phyloP scores from a whole-genome alignment of 2,113 vertebrate genomes.

The Osmerus mordax region DNA sequence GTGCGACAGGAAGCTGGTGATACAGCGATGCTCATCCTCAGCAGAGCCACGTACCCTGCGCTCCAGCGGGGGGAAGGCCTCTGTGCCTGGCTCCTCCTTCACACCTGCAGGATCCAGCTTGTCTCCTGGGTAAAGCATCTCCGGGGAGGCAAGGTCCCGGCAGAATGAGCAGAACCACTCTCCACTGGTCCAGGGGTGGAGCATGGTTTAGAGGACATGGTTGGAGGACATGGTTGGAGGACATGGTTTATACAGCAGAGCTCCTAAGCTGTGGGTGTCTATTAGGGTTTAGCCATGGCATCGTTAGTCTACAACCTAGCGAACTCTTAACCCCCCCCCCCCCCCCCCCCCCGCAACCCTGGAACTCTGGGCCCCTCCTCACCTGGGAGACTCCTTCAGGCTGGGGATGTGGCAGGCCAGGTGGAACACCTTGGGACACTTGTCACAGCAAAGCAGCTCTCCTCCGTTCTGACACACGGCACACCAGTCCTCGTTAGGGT shows the following conservation, averaged over 20 bases:
- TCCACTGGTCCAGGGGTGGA: constrained; percentile 72
- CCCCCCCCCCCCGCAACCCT: no score
- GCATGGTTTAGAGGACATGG: neutral
- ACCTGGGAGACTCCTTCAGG: constrained; percentile 92
- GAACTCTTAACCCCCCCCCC: no score
- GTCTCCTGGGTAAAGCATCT: constrained; percentile 86
- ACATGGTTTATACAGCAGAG: no score
- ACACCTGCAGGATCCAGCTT: constrained; percentile 56
- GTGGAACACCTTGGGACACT: constrained; percentile 96
- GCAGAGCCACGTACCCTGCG: constrained; percentile 73
- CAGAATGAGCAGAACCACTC: constrained; percentile 96
- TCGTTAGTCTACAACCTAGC: no score
- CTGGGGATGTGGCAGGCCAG: constrained; percentile 91
- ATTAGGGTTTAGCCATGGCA: no score
- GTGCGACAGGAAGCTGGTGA: neutral
- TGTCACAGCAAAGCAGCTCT: constrained; percentile 93
- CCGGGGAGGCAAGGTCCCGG: constrained; percentile 79
- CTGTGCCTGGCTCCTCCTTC: constrained; percentile 47
- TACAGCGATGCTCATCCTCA: no score
- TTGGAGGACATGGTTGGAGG: neutral
- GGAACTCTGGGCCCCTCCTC: constrained; percentile 24
- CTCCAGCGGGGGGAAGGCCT: constrained; percentile 66
- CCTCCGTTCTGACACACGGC: constrained; percentile 97
- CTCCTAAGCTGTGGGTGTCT: no score
- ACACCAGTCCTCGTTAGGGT: constrained; percentile 96